These are phyloP conservation scores for Lasioglossum morio DNA, from an alignment of 2,888 invertebrate genomes.

Conservation along the genomic window DNA sequence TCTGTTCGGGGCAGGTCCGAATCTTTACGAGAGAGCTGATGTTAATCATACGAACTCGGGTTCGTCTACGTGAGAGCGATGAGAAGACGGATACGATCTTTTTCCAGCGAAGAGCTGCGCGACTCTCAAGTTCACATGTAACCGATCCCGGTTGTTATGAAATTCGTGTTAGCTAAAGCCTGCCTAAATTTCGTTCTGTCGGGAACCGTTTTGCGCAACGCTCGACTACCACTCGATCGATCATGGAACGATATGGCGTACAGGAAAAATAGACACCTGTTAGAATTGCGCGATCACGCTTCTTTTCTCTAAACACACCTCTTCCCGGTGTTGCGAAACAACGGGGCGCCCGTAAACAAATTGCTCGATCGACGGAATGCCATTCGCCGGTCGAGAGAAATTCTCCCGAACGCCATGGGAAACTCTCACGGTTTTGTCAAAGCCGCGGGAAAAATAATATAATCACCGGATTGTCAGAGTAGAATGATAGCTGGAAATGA, in stretches of 20 bases:
- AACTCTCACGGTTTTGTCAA: slow-evolving; percentile 15
- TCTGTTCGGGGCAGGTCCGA: neutral
- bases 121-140: neutral
- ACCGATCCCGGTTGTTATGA: neutral
- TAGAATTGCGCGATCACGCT: neutral
- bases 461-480: neutral
- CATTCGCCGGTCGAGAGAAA: neutral
- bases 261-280: neutral
- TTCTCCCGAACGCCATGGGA: neutral
- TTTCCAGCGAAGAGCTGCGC: neutral
- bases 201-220: slow-evolving; percentile 32
- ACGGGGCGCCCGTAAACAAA: slow-evolving; percentile 29
- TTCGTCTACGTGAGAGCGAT: slow-evolving; percentile 7
- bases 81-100: neutral
- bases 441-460: neutral
- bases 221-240: slow-evolving; percentile 12
- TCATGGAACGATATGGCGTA: neutral
- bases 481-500: neutral
- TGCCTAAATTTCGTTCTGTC: slow-evolving; percentile 18
- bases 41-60: neutral
- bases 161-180: slow-evolving; percentile 25
- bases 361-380: slow-evolving; percentile 23
- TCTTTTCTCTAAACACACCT: neutral
- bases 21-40: slow-evolving; percentile 1
- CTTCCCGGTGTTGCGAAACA: slow-evolving; percentile 23